phyloP scores from a whole-genome alignment of 1,140 invertebrate genomes.

The Papilio helenus region DNA sequence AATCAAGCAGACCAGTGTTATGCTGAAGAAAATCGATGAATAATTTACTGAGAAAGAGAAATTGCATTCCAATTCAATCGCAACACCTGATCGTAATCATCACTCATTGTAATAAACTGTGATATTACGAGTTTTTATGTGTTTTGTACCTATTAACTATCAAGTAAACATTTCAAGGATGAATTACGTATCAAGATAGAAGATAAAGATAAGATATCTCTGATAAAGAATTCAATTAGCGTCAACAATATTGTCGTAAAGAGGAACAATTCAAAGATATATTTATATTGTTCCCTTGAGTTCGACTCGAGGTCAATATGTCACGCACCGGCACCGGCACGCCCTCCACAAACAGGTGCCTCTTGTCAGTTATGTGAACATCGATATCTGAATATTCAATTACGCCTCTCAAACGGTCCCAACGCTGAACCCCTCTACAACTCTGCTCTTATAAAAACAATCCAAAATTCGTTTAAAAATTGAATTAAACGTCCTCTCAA shows the following conservation, averaged over 20 bases:
- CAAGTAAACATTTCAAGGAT: constrained; percentile 4
- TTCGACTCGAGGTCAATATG: constrained; percentile 49
- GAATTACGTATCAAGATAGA: not conserved
- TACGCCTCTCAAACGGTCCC: constrained; percentile 1
- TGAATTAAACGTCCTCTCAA: not conserved
- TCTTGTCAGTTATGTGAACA: constrained; percentile 26
- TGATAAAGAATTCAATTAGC: constrained; percentile 19
- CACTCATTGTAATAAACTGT: not conserved
- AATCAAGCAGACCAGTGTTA: constrained; percentile 1
- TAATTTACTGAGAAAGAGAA: constrained; percentile 17
- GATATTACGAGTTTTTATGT: not conserved
- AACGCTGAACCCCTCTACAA: not conserved
- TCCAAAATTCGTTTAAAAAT: not conserved
- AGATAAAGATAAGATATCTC: constrained; percentile 22
- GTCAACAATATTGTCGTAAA: not conserved
- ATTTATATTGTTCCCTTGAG: constrained; percentile 1
- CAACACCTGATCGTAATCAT: not conserved
- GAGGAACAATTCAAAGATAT: not conserved
- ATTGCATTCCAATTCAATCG: not conserved
- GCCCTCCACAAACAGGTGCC: constrained; percentile 49
- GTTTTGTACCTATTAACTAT: not conserved
- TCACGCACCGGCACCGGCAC: constrained; percentile 62
- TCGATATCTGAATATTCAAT: constrained; percentile 37
- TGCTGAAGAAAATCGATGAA: constrained; percentile 9
- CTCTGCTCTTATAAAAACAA: not conserved